Evolutionary conservation across 2,888 invertebrate genomes (phyloP).

Genomic region (Quadroppia sp.): DNA sequence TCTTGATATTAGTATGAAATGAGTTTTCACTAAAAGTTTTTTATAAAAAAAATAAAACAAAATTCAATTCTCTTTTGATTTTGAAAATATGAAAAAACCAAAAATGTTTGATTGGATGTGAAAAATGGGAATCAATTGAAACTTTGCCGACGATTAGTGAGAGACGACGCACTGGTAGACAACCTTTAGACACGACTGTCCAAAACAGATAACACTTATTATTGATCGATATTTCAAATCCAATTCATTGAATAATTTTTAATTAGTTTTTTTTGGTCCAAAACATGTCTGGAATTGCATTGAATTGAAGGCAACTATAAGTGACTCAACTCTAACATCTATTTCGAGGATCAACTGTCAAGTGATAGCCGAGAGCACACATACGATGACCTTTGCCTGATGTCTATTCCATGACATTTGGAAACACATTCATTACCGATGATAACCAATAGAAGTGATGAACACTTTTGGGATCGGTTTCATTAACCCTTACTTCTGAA

Average conservation of each 20-base stretch:
- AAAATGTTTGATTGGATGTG: constrained; percentile 3
- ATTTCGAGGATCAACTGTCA: neutral
- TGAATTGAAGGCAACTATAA: no score
- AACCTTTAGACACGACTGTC: constrained; percentile 3
- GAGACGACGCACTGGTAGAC: constrained; percentile 16
- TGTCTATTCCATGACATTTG: constrained; percentile 27
- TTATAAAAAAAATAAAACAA: no score
- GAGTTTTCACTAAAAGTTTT: no score
- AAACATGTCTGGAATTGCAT: no score
- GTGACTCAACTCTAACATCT: neutral
- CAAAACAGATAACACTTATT: neutral
- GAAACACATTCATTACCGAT: constrained; percentile 14
- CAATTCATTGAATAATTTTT: no score
- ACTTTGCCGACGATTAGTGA: neutral
- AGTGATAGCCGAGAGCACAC: constrained; percentile 19
- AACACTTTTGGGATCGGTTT: constrained; percentile 9
- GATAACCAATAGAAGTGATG: neutral
- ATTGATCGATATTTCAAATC: no score
- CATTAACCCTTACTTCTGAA: constrained; percentile 28
- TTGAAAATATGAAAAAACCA: neutral
- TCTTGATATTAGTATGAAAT: no score
- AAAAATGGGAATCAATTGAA: neutral
- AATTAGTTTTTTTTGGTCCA: no score
- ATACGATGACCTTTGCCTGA: no score
- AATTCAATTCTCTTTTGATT: no score